Percentiles rank a stretch among this genome's conserved stretches.
Conservation (phyloP, 2,888 invertebrate genomes). For the Drosophila kambysellisi region DNA sequence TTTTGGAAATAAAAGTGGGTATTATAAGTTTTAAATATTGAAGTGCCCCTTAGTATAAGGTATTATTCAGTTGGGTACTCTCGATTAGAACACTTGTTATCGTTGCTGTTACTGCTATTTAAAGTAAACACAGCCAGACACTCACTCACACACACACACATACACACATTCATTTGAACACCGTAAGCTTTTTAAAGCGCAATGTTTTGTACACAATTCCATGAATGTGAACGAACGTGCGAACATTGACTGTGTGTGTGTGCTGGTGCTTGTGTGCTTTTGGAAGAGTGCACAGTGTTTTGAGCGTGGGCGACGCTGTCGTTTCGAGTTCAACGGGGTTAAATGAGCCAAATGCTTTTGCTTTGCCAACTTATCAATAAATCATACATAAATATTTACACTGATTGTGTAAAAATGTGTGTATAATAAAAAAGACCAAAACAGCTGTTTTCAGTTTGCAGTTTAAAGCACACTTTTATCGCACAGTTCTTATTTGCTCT, state of each 20-base stretch:
- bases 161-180: background rate
- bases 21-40: background rate
- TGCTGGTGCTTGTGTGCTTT: constrained; percentile 5
- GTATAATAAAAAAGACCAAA: constrained; percentile 8
- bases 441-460: constrained; percentile 64
- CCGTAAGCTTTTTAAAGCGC: constrained; percentile 21
- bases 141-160: background rate
- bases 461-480: constrained; percentile 1
- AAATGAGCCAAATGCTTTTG: constrained; percentile 41
- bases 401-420: constrained; percentile 23
- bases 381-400: constrained; percentile 47
- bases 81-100: constrained; percentile 10
- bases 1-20: background rate
- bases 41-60: background rate
- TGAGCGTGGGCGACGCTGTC: constrained; percentile 42
- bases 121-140: background rate
- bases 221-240: constrained; percentile 63
- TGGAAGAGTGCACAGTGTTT: constrained; percentile 9
- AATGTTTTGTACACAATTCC: constrained; percentile 36
- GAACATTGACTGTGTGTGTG: constrained; percentile 33
- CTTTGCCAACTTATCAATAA: constrained; percentile 44
- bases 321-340: constrained; percentile 49
- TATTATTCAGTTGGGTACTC: background rate
- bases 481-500: constrained; percentile 10
- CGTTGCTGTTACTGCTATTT: constrained; percentile 12